phyloP scores from a whole-genome alignment of 2,797 vertebrate genomes.

The Silurus lanzhouensis region DNA sequence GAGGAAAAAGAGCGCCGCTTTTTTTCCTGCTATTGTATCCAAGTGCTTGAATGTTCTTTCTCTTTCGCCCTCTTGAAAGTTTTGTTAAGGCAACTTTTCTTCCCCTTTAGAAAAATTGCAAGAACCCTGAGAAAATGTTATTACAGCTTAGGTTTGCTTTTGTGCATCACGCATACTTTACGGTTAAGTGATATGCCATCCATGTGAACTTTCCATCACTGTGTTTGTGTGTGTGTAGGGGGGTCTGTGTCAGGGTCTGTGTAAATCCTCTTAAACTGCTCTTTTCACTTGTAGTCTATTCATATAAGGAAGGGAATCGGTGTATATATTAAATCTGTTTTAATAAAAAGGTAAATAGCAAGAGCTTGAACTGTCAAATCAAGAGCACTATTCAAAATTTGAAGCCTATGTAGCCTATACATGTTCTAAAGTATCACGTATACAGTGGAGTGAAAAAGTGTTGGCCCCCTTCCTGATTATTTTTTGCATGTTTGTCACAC shows the following conservation, averaged over 20 bases:
- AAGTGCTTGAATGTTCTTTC: neutral
- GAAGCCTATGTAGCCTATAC: too few relatives aligned
- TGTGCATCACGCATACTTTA: constrained; percentile 49
- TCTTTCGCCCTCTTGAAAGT: neutral
- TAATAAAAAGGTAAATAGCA: neutral
- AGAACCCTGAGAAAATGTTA: constrained; percentile 53
- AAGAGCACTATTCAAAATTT: constrained; percentile 16
- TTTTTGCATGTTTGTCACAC: too few relatives aligned
- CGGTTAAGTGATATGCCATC: constrained; percentile 48
- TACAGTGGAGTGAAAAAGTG: too few relatives aligned
- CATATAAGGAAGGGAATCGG: constrained; percentile 25
- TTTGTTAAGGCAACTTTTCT: neutral
- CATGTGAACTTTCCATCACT: constrained; percentile 46
- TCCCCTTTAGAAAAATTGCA: neutral
- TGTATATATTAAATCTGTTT: constrained; percentile 30
- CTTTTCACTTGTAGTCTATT: neutral
- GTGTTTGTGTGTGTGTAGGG: constrained; percentile 3
- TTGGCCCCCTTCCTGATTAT: too few relatives aligned
- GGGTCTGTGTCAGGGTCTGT: neutral
- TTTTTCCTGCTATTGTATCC: constrained; percentile 62
- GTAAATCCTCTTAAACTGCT: constrained; percentile 34
- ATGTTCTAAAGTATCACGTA: too few relatives aligned
- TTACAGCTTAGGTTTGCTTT: constrained; percentile 48
- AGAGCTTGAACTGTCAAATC: constrained; percentile 16
- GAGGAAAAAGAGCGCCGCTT: neutral